Base-by-base conservation (phyloP, 2,888 invertebrate genomes). In the Dryococelus australis region DNA sequence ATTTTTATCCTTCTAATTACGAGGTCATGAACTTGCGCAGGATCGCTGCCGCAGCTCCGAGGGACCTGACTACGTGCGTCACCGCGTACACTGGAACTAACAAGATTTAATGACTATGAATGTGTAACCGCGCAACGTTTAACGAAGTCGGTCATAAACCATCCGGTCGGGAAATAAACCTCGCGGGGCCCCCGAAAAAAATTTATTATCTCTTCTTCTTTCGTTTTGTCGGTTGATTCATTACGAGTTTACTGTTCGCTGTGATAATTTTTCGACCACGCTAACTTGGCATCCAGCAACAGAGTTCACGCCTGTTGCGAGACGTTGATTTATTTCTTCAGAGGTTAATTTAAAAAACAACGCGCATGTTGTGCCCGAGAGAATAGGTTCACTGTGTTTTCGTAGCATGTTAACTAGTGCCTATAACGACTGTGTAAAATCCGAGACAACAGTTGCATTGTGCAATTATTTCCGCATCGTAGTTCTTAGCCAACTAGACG, bases 1-100 rank as follows among this genome's bases (percentile, higher is more conserved):
- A 87, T 81, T 87, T 87, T 87, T 85, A 85, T 87, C 87, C 87
- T 85, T 81, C 81, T 87, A 87, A 87, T 87, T 87, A 87, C 80
- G 85, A 87, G 87, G 85, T 87, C 85, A 79, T 87, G 87, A 85
- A 85, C 85, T 51, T 78, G 28, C 47, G 80, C 26, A 79, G 79
- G 28, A 79, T 53, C 51, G 26, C 13, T 65, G 6, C 78, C 2
- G 28, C 35, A 26, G 16, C 20, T 65, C 65, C 24, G 12, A 24
- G 24, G 65, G 24, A 20, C 65, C n/a, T 10, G 6, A 65, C 65
- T 9, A 3, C n/a, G 65, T 65, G 65, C 65, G 65, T 65, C 65
- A 65, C 24, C 65, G n/a, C 65, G 65, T 65, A 65, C 65, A 65
- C 65, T 65, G 65, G 65, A 65, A 65, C 65, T n/a, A 65, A 65